Base-by-base conservation (phyloP, 2,797 vertebrate species). In the Cirrhinus mrigala region DNA sequence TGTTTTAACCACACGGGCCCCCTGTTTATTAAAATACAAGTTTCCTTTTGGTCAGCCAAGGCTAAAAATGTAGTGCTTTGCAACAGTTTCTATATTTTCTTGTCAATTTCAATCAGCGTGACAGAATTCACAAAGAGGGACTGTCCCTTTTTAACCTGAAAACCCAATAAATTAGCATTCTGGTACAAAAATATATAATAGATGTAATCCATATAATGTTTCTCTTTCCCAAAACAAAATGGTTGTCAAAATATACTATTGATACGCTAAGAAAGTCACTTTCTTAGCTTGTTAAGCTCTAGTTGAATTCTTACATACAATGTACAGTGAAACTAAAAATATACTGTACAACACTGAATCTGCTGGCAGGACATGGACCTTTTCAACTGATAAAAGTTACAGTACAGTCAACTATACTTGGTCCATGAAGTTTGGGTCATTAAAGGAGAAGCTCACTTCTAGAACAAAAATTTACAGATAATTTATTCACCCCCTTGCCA, bases 401-500 rank as follows among this genome's bases (percentile, higher is more conserved):
- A 77, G 33, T 27, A 83, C 33, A 69, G n/a, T 79, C 58, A 56
- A 83, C 84, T 40, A 68, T 62, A 76, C 73, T 88, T 89, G 88
- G 88, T 88, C 87, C 87, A 40, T 50, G 52, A 56, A 24, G 46
- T 76, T 82, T 80, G 40, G 64, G 7, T 64, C 29, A 58, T 66
- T 37, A 37, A 37, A 37, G 33, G 5, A 37, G 33, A 37, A 37
- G 33, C 33, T 37, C 33, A 37, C 33, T 37, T 37, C 33, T 37
- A 37, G 33, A 37, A 5, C 33, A 37, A 37, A 37, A 37, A 37
- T 37, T 0, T 37, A 37, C 33, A 37, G 33, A 37, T 33, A 33
- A 37, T 37, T 37, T 37, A 37, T 37, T 37, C 33, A 37, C 33
- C 33, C 33, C 33, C 4, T 37, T 37, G 33, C 5, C 33, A 37